Percentiles rank a stretch among this genome's conserved stretches.
Conservation (phyloP, 2,888 invertebrate species). For the Ethmia dodecea region DNA sequence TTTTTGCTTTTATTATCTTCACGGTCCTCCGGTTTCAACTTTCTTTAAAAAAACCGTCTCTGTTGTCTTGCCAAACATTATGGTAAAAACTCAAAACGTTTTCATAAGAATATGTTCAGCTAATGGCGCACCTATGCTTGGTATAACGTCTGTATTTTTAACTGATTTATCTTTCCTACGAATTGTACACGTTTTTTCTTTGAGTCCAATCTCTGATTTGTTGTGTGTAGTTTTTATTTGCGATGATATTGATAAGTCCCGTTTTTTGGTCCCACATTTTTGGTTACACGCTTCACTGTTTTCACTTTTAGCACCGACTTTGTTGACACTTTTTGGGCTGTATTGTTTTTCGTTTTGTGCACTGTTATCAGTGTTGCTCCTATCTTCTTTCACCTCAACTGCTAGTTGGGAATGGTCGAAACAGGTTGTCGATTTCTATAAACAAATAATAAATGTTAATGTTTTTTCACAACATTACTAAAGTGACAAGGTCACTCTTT, state of each 20-base stretch:
- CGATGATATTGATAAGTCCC: constrained; percentile 50
- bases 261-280: constrained; percentile 55
- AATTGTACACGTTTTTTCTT: constrained; percentile 56
- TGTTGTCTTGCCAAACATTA: too few relatives aligned
- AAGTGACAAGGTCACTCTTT: too few relatives aligned
- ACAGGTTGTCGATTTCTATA: constrained; percentile 64
- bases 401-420: constrained; percentile 61
- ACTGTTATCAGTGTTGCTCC: constrained; percentile 20
- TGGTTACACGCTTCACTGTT: constrained; percentile 30
- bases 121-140: constrained; percentile 47
- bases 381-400: constrained; percentile 26
- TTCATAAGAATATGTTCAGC: constrained; percentile 62
- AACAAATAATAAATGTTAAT: too few relatives aligned
- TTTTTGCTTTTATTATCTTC: too few relatives aligned
- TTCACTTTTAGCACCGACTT: constrained; percentile 20
- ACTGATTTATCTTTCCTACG: constrained; percentile 52
- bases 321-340: constrained; percentile 25
- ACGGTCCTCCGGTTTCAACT: too few relatives aligned
- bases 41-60: too few relatives aligned
- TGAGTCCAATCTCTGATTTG: constrained; percentile 62
- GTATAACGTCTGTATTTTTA: constrained; percentile 44
- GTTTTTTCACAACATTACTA: too few relatives aligned
- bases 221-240: constrained; percentile 67
- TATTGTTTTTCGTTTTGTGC: constrained; percentile 17
- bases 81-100: constrained; percentile 44